A percentile compares a stretch with the other conserved stretches of the same genome.
Evolutionary conservation across 2,797 vertebrate genomes (phyloP).

Genomic region (Cossypha dichroa): DNA sequence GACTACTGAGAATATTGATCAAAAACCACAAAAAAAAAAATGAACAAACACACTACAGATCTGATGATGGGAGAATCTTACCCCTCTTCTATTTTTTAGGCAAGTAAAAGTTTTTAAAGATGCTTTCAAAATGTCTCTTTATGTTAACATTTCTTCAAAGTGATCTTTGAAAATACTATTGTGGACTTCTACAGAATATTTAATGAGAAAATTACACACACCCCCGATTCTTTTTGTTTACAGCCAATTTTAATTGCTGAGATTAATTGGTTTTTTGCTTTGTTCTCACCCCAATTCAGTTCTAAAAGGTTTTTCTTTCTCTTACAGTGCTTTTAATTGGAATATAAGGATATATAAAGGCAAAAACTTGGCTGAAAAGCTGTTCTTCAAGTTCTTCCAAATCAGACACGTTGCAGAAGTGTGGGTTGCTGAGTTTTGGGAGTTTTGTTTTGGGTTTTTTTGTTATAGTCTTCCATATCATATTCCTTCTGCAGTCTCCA

Average conservation of each 20-base stretch:
- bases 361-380: conserved; percentile 28
- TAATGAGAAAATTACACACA: background rate
- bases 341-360: background rate
- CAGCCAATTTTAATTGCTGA: background rate
- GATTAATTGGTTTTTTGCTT: background rate
- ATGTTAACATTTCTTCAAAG: background rate
- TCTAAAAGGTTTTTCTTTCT: background rate
- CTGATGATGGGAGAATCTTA: background rate
- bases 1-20: background rate
- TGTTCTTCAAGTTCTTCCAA: conserved; percentile 79
- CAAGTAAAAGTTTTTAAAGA: background rate
- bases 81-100: background rate
- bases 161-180: background rate
- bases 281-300: background rate
- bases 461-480: background rate
- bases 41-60: background rate
- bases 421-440: background rate
- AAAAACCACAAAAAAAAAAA: background rate
- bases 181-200: background rate
- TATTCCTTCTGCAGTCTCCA: conserved; percentile 2
- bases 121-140: background rate
- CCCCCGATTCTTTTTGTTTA: background rate
- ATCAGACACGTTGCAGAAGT: conserved; percentile 75
- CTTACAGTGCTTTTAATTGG: background rate
- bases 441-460: background rate